A percentile compares a stretch with the other conserved stretches of the same genome.
Evolutionary conservation across 2,797 vertebrate genomes (phyloP).

Genomic region (Clamator glandarius): DNA sequence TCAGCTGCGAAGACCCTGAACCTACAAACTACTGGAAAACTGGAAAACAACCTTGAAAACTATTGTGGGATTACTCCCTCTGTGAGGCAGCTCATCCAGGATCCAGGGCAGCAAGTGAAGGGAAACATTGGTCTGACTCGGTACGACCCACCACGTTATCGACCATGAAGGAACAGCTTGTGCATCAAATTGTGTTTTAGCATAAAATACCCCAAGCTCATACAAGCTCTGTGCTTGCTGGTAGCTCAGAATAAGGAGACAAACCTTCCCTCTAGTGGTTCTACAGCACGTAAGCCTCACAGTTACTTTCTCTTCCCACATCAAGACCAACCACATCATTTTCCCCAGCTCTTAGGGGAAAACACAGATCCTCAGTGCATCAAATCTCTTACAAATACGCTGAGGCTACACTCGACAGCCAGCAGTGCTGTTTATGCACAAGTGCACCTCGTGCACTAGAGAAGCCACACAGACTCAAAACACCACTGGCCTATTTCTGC

Average conservation of each 20-base stretch:
- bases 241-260: background rate
- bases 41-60: background rate
- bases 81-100: background rate
- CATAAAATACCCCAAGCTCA: background rate
- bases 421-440: fast-evolving
- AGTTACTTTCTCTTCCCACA: background rate
- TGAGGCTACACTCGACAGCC: background rate
- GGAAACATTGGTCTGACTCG: background rate
- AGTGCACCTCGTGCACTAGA: fast-evolving
- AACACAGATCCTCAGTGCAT: fast-evolving
- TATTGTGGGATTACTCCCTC: background rate
- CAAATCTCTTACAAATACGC: background rate
- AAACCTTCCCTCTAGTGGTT: slow-evolving; percentile 58
- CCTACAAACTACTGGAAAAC: background rate
- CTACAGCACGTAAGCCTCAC: background rate
- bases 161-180: background rate
- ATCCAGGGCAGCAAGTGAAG: fast-evolving
- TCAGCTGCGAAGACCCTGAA: background rate
- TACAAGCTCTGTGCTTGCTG: background rate
- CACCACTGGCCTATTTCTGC: background rate
- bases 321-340: background rate
- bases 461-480: background rate
- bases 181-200: background rate
- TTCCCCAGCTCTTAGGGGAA: background rate
- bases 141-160: fast-evolving